Evolutionary conservation across 2,797 vertebrate species (phyloP).

Genomic region (Sardinella longiceps): DNA sequence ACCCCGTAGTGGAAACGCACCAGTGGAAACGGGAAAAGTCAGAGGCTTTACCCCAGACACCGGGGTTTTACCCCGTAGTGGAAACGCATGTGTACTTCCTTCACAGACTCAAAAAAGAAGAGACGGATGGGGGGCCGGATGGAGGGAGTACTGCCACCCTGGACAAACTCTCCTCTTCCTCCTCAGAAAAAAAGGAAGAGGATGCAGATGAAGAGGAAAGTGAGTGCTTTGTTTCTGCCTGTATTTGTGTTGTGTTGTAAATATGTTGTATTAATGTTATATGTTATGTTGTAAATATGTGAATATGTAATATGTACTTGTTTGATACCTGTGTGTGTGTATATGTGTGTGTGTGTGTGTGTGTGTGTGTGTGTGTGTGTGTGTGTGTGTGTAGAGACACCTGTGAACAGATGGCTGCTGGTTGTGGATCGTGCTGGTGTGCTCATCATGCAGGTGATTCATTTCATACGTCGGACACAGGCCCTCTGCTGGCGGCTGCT

Average conservation of each 20-base stretch:
- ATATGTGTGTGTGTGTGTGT: conserved; percentile 1
- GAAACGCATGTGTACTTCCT: conserved; percentile 17
- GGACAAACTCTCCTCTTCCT: conserved; percentile 51
- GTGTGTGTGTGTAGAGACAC: neutral
- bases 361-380: conserved; percentile 16
- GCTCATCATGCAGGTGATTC: conserved; percentile 67
- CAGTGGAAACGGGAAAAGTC: too few relatives aligned
- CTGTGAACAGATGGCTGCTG: conserved; percentile 65
- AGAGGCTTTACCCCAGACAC: too few relatives aligned
- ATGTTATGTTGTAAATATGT: neutral
- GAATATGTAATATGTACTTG: too few relatives aligned
- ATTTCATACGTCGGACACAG: conserved; percentile 63
- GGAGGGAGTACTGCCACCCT: conserved; percentile 65
- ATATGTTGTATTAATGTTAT: too few relatives aligned
- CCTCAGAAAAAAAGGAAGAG: conserved; percentile 58
- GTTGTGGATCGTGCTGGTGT: conserved; percentile 70
- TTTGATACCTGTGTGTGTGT: neutral
- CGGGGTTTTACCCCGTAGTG: too few relatives aligned
- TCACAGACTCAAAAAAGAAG: conserved; percentile 66
- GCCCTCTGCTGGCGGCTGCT: conserved; percentile 74
- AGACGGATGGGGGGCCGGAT: conserved; percentile 50
- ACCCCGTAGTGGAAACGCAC: too few relatives aligned
- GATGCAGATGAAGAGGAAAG: conserved; percentile 54
- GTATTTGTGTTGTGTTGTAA: neutral
- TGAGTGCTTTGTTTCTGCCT: conserved; percentile 40